phyloP scores from a whole-genome alignment of 2,797 vertebrate species.

The Hyperoplus immaculatus region DNA sequence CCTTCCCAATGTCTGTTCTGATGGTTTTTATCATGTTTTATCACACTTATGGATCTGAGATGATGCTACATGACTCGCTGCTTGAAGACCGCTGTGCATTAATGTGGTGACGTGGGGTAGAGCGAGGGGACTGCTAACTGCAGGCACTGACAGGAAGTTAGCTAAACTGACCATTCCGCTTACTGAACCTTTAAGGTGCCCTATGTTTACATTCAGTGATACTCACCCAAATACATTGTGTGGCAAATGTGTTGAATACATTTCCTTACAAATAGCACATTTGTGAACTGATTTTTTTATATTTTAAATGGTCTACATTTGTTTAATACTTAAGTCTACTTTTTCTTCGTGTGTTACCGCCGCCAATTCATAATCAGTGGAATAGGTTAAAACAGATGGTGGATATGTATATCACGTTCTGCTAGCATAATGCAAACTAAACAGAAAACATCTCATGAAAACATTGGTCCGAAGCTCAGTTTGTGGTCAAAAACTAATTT shows the following conservation, averaged over 20 bases:
- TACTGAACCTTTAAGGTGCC: background rate
- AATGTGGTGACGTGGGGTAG: no score
- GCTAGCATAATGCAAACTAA: background rate
- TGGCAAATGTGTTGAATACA: background rate
- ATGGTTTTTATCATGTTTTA: no score
- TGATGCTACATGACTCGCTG: no score
- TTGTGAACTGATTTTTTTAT: background rate
- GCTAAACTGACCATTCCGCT: no score
- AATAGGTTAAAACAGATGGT: background rate
- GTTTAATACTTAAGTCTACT: background rate
- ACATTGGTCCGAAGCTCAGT: background rate
- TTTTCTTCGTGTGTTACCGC: background rate
- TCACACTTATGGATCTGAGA: no score
- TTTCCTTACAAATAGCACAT: conserved; percentile 4
- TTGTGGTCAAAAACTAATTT: background rate
- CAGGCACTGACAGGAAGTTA: no score
- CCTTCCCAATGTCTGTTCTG: no score
- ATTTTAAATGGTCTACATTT: background rate
- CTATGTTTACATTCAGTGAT: conserved; percentile 5
- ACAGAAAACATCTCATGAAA: background rate
- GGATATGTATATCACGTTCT: background rate
- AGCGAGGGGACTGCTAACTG: no score
- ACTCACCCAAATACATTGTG: background rate
- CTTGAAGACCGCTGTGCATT: no score
- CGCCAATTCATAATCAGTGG: background rate